Evolutionary conservation across 2,888 invertebrate species (phyloP), one percentile per base, ranked within the genome.

Genomic region (Ypsolopha sequella): DNA sequence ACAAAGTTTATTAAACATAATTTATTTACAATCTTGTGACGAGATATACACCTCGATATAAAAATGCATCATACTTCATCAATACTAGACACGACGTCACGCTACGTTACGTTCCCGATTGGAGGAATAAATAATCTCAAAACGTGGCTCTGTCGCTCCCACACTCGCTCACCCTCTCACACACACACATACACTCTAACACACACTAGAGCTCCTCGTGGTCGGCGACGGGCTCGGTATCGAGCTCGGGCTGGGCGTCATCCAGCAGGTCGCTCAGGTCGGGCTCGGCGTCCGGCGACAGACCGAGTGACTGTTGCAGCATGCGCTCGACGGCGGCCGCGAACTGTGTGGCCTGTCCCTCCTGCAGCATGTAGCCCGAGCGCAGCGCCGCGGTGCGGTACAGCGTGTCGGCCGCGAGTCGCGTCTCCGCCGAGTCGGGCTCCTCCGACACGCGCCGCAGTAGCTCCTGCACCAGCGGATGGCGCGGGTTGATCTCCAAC

Each of bases 401-500:
- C 89, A 99, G 91, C 88, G 98, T 93, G 53, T 91, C 63, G 7
- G 98, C 97, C 76, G 96, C 95, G 53, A 94, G 92, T 70, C 92
- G 91, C 9, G 97, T 95, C 1, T 88, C 89, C 10, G 90, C 86
- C 8, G 36, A 9, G 39, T 91, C 90, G 44, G 93, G 89, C 73
- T 95, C 93, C 54, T 91, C 89, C 56, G 90, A 90, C 14, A 98
- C 93, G 63, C 96, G 90, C 36, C 92, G 91, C 70, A 98, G 87
- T 58, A 99, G 88, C 82, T 98, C 98, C 61, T 93, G 92, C 68
- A 99, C 93, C 49, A 99, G 88, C 33, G 99, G 99, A 90, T 99
- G 99, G 51, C 96, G 90, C 43, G 99, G 98, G 87, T 99, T 99
- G 64, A 99, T 92, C 89, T 99, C 99, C 61, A 99, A 86, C 49